These are phyloP conservation scores for Aplysia californica DNA, from an alignment of 1,140 invertebrate species.

Conservation along the genomic window DNA sequence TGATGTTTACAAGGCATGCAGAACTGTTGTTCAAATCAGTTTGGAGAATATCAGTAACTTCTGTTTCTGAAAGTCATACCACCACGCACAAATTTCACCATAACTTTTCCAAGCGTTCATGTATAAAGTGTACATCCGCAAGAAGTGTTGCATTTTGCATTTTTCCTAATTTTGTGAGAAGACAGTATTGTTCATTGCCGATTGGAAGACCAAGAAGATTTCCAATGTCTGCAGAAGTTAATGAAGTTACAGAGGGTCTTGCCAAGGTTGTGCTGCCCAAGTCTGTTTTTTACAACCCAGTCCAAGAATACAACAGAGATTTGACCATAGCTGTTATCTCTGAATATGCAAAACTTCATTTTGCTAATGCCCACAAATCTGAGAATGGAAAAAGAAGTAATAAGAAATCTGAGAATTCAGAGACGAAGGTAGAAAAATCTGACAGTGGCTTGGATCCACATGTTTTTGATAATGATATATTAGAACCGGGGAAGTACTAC, in stretches of 20 bases:
- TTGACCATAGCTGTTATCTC: conserved; percentile 77
- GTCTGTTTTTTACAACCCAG: conserved; percentile 94
- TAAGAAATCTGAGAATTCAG: neutral
- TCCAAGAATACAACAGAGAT: conserved; percentile 97
- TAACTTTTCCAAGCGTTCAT: too few relatives aligned
- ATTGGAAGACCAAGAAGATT: neutral
- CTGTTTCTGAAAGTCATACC: conserved; percentile 30
- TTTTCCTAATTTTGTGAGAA: neutral
- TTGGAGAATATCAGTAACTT: too few relatives aligned
- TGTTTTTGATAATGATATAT: neutral
- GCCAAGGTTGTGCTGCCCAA: conserved; percentile 77
- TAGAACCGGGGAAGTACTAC: conserved; percentile 34
- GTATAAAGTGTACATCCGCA: too few relatives aligned
- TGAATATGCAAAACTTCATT: conserved; percentile 53
- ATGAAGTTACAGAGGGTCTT: conserved; percentile 76
- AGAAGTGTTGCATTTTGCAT: neutral
- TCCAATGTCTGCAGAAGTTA: conserved; percentile 13
- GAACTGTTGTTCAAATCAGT: too few relatives aligned
- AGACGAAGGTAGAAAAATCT: conserved; percentile 1
- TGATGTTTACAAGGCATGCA: too few relatives aligned
- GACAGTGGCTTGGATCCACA: too few relatives aligned
- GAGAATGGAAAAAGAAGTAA: too few relatives aligned
- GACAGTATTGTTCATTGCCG: neutral
- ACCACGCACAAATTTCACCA: conserved; percentile 2
- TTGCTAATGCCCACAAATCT: conserved; percentile 33